These are phyloP conservation scores for Acronicta alni DNA, from an alignment of 2,888 invertebrate species.

Conservation along the genomic window DNA sequence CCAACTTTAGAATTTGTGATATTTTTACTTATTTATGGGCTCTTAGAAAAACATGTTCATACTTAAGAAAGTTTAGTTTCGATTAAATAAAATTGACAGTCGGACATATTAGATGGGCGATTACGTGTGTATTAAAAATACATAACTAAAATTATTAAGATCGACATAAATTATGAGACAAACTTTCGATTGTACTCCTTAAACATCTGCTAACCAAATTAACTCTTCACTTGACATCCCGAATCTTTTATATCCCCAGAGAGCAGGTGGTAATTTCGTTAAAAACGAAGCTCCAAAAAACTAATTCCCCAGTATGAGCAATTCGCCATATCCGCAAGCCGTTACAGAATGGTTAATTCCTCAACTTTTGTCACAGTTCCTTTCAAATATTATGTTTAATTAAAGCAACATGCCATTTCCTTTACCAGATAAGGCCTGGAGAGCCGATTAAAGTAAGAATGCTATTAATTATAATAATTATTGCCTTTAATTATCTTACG, in stretches of 20 bases:
- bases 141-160: slow-evolving; percentile 23
- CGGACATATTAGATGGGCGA: slow-evolving; percentile 26
- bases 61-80: slow-evolving; percentile 15
- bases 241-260: slow-evolving; percentile 74
- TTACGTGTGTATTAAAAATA: slow-evolving; percentile 8
- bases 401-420: slow-evolving; percentile 44
- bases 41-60: slow-evolving; percentile 1
- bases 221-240: slow-evolving; percentile 88
- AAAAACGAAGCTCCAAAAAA: slow-evolving; percentile 72
- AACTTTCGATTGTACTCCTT: slow-evolving; percentile 39
- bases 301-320: slow-evolving; percentile 73
- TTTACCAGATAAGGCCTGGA: slow-evolving; percentile 56
- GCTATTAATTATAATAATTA: slow-evolving; percentile 26
- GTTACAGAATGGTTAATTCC: slow-evolving; percentile 76
- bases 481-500: slow-evolving; percentile 15
- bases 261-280: slow-evolving; percentile 70
- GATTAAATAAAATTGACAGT: slow-evolving; percentile 46
- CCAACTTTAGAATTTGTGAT: not conserved
- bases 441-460: slow-evolving; percentile 33
- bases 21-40: not conserved
- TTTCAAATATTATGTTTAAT: slow-evolving; percentile 44
- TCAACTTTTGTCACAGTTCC: slow-evolving; percentile 78
- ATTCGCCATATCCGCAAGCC: slow-evolving; percentile 81
- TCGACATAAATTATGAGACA: slow-evolving; percentile 30
- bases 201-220: slow-evolving; percentile 66